phyloP scores from a whole-genome alignment of 1,140 invertebrate species.

The Tribolium madens region DNA sequence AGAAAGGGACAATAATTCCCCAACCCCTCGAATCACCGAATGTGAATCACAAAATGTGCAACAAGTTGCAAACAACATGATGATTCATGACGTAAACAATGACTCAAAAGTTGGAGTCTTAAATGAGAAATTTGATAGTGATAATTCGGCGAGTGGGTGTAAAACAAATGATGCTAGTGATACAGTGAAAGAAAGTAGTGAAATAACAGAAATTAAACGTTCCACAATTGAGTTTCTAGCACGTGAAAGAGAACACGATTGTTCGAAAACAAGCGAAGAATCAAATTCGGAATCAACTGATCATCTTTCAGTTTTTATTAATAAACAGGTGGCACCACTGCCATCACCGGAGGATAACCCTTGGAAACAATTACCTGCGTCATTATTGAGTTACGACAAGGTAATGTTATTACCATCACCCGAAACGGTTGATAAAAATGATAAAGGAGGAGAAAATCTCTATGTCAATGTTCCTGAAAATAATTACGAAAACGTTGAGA shows the following conservation, averaged over 20 bases:
- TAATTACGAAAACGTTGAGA: conserved; percentile 46
- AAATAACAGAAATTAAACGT: conserved; percentile 32
- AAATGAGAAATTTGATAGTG: conserved; percentile 21
- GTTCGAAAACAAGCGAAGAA: conserved; percentile 41
- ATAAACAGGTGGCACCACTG: conserved; percentile 57
- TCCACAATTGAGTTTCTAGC: conserved; percentile 49
- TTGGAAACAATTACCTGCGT: conserved; percentile 62
- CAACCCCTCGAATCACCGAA: conserved; percentile 19
- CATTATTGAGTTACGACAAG: conserved; percentile 54
- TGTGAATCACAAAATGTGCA: conserved; percentile 23
- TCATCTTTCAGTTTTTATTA: conserved; percentile 2
- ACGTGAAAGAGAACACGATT: conserved; percentile 48
- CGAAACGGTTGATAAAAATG: too few relatives aligned
- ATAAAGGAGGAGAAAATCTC: neutral
- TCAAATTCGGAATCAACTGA: neutral
- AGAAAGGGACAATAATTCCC: conserved; percentile 39
- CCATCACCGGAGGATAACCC: conserved; percentile 64
- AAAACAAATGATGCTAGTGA: conserved; percentile 24
- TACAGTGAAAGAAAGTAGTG: conserved; percentile 34
- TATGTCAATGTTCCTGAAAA: conserved; percentile 20
- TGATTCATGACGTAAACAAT: conserved; percentile 15
- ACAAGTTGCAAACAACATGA: conserved; percentile 13
- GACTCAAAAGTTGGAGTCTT: neutral
- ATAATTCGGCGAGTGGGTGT: neutral
- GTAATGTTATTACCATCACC: conserved; percentile 8